Evolutionary conservation across 2,797 vertebrate genomes (phyloP).

Genomic region (Leuciscus waleckii): DNA sequence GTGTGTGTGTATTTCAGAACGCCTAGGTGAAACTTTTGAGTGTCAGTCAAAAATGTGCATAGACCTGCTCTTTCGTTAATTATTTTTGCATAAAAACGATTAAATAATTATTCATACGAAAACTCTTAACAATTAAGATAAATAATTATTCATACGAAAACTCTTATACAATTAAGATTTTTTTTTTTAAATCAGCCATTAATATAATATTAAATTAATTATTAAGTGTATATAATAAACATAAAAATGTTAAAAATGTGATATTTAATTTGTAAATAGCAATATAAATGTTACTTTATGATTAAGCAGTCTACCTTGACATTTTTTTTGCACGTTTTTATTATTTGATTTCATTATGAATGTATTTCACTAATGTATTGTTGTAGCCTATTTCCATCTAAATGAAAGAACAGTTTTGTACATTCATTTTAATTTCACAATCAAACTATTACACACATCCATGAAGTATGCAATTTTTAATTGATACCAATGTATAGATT

Average conservation of each 20-base stretch:
- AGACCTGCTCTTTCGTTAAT: not conserved
- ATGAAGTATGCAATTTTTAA: not conserved
- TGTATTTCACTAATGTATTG: not conserved
- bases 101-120: not conserved
- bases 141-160: not conserved
- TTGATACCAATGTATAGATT: not conserved
- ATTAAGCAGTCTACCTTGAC: not conserved
- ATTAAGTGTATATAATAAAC: not conserved
- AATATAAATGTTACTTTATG: not conserved
- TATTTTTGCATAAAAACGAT: not conserved
- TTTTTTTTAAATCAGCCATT: not conserved
- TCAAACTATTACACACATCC: not conserved
- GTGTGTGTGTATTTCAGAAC: not conserved
- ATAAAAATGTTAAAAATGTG: too few relatives aligned
- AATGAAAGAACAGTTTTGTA: not conserved
- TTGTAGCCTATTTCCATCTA: not conserved
- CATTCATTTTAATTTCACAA: not conserved
- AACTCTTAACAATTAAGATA: not conserved
- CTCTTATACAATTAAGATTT: not conserved
- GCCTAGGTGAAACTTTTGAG: not conserved
- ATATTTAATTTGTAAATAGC: not conserved
- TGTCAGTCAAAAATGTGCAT: not conserved
- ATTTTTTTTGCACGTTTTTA: not conserved
- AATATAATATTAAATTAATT: not conserved
- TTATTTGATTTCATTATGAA: not conserved